A percentile compares a stretch with the other conserved stretches of the same genome.
Conservation (phyloP, 2,797 vertebrate genomes). For the Meda fulgida region DNA sequence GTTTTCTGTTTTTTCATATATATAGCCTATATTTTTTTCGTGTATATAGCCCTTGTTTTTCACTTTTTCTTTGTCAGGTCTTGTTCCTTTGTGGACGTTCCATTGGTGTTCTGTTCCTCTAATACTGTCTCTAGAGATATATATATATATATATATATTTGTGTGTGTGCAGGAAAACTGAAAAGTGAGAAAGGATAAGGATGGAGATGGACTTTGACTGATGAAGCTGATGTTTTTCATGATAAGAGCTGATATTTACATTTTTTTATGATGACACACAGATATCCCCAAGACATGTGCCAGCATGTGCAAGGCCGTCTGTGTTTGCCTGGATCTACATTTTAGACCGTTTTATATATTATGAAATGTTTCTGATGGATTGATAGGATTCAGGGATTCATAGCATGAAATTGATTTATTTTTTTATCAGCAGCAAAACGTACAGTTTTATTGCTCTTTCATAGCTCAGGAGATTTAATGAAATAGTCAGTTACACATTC, state of each 20-base stretch:
- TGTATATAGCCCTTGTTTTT: not conserved
- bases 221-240: conserved; percentile 7
- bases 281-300: not conserved
- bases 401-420: not conserved
- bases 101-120: not conserved
- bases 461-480: conserved; percentile 8
- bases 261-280: conserved; percentile 21
- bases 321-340: conserved; percentile 1
- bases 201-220: conserved; percentile 10
- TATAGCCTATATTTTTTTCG: too few species aligned
- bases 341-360: conserved; percentile 1
- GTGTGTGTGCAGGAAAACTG: not conserved
- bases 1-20: not conserved
- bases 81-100: not conserved
- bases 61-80: not conserved
- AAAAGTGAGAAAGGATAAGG: not conserved
- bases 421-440: conserved; percentile 3
- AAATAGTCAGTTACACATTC: not conserved
- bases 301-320: not conserved
- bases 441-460: not conserved
- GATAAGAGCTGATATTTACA: conserved; percentile 32
- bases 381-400: not conserved
- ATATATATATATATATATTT: too few species aligned
- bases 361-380: not conserved
- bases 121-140: not conserved